These are phyloP conservation scores for Gymnosoma rotundatum DNA, from an alignment of 2,888 invertebrate species.

Conservation along the genomic window DNA sequence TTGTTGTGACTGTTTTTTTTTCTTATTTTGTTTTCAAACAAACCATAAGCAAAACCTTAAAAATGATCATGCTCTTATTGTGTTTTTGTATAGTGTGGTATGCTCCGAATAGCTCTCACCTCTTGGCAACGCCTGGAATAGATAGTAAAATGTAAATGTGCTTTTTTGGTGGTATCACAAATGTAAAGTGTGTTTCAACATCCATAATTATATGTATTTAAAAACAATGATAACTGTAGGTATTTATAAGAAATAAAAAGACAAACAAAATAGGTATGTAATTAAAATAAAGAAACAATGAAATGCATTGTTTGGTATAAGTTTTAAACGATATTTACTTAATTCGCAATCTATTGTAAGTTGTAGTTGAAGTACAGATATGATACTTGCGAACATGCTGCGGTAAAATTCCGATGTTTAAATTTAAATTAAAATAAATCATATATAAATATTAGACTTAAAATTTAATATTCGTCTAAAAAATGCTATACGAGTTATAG, in stretches of 20 bases:
- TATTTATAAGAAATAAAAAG: slow-evolving; percentile 11
- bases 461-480: no score
- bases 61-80: slow-evolving; percentile 57
- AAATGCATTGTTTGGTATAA: no score
- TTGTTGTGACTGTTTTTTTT: slow-evolving; percentile 13
- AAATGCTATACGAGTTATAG: no score
- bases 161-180: slow-evolving; percentile 22
- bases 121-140: neutral
- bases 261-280: no score
- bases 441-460: no score
- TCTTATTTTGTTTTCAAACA: slow-evolving; percentile 32
- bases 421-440: no score
- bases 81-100: slow-evolving; percentile 50
- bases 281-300: slow-evolving; percentile 22
- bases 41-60: slow-evolving; percentile 59
- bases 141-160: slow-evolving; percentile 6
- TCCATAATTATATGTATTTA: neutral
- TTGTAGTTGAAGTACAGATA: no score
- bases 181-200: slow-evolving; percentile 23
- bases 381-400: no score
- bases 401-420: no score
- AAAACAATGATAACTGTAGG: slow-evolving; percentile 28
- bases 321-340: no score
- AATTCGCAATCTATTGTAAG: no score
- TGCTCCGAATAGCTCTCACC: slow-evolving; percentile 15